Conservation (phyloP, 2,888 invertebrate genomes). For the Drosophila rubida region DNA sequence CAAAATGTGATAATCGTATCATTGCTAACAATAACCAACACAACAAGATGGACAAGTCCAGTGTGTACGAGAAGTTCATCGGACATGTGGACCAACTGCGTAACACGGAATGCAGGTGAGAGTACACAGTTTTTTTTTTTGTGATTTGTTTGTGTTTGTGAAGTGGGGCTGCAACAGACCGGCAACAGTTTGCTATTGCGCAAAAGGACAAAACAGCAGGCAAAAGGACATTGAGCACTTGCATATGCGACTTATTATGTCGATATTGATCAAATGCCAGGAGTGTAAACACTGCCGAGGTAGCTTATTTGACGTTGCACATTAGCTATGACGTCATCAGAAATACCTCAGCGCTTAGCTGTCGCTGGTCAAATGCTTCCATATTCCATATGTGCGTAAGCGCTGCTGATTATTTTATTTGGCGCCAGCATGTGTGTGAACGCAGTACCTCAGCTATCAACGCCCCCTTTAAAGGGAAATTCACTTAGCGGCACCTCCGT, state of each 20-base stretch:
- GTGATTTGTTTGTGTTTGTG: constrained; percentile 2
- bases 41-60: constrained; percentile 78
- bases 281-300: background rate
- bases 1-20: constrained; percentile 44
- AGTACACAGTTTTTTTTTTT: constrained; percentile 9
- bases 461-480: background rate
- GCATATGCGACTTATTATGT: background rate
- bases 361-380: background rate
- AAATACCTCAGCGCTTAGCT: constrained; percentile 8
- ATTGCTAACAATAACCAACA: constrained; percentile 4
- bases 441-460: too few species aligned
- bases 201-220: constrained; percentile 20
- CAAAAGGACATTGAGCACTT: background rate
- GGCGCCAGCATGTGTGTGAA: too few species aligned
- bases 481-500: too few species aligned
- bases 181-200: constrained; percentile 67
- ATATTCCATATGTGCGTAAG: background rate
- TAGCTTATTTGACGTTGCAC: background rate
- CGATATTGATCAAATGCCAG: constrained; percentile 25
- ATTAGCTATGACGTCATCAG: constrained; percentile 51
- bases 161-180: constrained; percentile 44
- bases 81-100: constrained; percentile 83
- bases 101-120: constrained; percentile 85
- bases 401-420: background rate
- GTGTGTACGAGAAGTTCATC: constrained; percentile 80